Conservation (phyloP, 2,113 vertebrate species). For the Phylloscopus trochiloides region DNA sequence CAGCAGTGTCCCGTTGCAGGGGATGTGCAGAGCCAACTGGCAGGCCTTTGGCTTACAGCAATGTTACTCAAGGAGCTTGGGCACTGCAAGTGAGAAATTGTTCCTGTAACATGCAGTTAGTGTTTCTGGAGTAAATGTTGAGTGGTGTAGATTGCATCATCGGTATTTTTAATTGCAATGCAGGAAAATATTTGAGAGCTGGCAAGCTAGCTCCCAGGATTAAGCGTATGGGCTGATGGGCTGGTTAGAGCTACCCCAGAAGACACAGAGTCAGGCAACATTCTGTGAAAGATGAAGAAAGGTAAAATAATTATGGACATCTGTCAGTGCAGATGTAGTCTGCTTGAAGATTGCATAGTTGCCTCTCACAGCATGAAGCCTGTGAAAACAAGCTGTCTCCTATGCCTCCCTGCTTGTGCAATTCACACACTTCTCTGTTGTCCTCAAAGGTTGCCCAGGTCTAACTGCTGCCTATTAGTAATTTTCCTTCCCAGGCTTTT, state of each 20-base stretch:
- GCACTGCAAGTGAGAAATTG: conserved; percentile 7
- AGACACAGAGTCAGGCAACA: neutral
- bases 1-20: neutral
- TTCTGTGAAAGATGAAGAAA: neutral
- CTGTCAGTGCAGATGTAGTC: neutral
- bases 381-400: neutral
- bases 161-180: conserved; percentile 5
- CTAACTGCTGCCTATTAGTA: neutral
- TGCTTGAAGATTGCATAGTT: neutral
- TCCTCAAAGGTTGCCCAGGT: fast-evolving
- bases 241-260: neutral
- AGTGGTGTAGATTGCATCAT: neutral
- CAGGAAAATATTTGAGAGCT: neutral
- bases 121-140: neutral
- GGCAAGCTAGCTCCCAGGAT: neutral
- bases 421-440: neutral
- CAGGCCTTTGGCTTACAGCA: neutral
- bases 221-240: fast-evolving
- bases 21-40: neutral
- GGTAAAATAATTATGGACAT: neutral
- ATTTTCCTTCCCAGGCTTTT: neutral
- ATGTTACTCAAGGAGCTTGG: neutral
- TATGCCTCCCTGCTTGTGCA: neutral
- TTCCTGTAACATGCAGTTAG: neutral
- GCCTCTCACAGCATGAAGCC: neutral